These are phyloP conservation scores for Strigamia maritima DNA, from an alignment of 2,888 invertebrate genomes.

Conservation along the genomic window DNA sequence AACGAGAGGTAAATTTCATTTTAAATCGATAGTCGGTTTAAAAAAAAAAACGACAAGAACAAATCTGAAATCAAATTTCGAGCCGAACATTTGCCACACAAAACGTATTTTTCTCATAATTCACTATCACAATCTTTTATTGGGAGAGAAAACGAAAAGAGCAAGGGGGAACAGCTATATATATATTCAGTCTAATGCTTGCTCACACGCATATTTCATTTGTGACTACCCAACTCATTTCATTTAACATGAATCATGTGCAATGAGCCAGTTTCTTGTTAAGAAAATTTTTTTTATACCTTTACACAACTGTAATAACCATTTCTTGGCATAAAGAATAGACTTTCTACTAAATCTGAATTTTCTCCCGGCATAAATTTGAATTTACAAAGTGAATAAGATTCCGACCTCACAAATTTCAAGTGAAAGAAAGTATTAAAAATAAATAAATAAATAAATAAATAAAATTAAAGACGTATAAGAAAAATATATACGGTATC, in stretches of 20 bases:
- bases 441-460: background rate
- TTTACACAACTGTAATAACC: slow-evolving; percentile 15
- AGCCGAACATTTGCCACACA: slow-evolving; percentile 9
- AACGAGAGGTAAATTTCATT: background rate
- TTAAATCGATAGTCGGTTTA: background rate
- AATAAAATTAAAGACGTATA: background rate
- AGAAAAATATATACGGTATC: background rate
- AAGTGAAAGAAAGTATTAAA: background rate
- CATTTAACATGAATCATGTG: slow-evolving; percentile 19
- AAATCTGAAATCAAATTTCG: slow-evolving; percentile 4
- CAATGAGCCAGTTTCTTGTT: background rate
- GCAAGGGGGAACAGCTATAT: slow-evolving; percentile 1
- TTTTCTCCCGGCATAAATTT: slow-evolving; percentile 2
- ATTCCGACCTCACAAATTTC: slow-evolving; percentile 7
- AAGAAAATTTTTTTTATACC: background rate
- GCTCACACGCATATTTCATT: slow-evolving; percentile 1
- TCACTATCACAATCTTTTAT: background rate
- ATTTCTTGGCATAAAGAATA: background rate
- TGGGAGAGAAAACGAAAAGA: slow-evolving; percentile 4
- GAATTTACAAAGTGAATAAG: background rate
- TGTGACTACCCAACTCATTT: slow-evolving; percentile 23
- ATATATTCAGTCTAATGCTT: slow-evolving; percentile 9
- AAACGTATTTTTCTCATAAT: background rate
- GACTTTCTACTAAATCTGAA: slow-evolving; percentile 10
- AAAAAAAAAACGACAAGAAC: background rate